phyloP scores from a whole-genome alignment of 2,797 vertebrate genomes.

The Vultur gryphus region DNA sequence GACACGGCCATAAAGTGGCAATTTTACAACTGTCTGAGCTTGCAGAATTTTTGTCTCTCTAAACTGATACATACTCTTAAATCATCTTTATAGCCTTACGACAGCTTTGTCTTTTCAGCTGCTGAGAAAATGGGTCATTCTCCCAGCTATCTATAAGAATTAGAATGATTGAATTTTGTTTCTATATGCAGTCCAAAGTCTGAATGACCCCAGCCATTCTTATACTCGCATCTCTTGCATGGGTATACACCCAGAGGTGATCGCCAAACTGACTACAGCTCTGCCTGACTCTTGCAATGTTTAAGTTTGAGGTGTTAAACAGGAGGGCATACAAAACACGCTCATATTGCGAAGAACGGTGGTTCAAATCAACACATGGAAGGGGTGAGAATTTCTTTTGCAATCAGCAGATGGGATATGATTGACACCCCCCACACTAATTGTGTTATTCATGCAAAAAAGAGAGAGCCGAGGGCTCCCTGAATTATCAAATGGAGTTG shows the following conservation, averaged over 20 bases:
- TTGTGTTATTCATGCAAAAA: neutral
- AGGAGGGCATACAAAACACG: constrained; percentile 5
- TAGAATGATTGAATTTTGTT: constrained; percentile 5
- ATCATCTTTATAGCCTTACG: constrained; percentile 38
- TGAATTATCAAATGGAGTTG: neutral
- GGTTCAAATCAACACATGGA: neutral
- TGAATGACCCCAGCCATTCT: neutral
- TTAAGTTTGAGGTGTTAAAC: neutral
- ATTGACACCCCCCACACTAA: neutral
- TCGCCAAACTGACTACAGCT: neutral
- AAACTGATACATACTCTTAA: constrained; percentile 23
- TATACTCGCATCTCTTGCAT: neutral
- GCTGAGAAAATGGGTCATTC: constrained; percentile 29
- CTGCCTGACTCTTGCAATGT: neutral
- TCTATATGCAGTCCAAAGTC: neutral
- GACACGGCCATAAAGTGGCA: constrained; percentile 24
- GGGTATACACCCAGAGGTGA: neutral
- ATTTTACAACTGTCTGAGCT: constrained; percentile 60
- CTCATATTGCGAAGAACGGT: neutral
- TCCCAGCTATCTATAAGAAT: neutral
- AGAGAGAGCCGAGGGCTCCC: neutral
- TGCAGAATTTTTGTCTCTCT: constrained; percentile 33
- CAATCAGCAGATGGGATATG: constrained; percentile 46
- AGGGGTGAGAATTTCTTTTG: constrained; percentile 33
- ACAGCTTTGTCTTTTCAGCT: constrained; percentile 41